Evolutionary conservation across 2,888 invertebrate species (phyloP), one percentile per base, ranked within the genome.

Genomic region (Eristalinus aeneus): DNA sequence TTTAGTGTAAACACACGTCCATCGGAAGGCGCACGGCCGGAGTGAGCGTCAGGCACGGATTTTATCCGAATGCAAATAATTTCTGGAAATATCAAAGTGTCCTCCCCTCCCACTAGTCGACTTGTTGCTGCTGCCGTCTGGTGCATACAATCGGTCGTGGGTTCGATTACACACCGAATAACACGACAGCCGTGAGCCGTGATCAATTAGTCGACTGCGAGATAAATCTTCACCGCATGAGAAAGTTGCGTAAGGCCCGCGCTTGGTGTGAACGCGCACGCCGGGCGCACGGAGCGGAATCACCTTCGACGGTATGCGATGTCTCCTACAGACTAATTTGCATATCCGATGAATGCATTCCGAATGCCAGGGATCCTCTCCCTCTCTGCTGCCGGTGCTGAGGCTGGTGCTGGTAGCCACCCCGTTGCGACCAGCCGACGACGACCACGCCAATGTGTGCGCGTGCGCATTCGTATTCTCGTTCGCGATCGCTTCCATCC

Each of bases 101-200:
- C 76, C 68, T 54, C 81, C 61, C 73, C 73, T 56, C 69, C 46
- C 72, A 68, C 68, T 34, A 61, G n/a, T 20, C 11, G 22, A 22
- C 22, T 56, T 6, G 5, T 54, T 12, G 61, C 22, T 16, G 71
- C 36, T 67, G 54, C 10, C 53, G 60, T 67, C 23, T n/a, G 53
- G 74, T 56, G 53, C 61, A 34, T 31, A 74, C 69, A 77, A 82
- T 86, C 86, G 82, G 86, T 86, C 82, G 86, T 86, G 86, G 86
- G 86, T 82, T 86, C 86, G 86, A 86, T 82, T 82, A 86, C 86
- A 86, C 86, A 67, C 82, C 73, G 74, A 86, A 86, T 71, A 82
- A 86, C 86, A 86, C 86, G 86, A 86, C 86, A 86, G 82, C 82
- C 74, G 82, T 86, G 82, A 81, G 82, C 86, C 71, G 86, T 78